Evolutionary conservation across 2,113 vertebrate species (phyloP).

Genomic region (Perccottus glenii): DNA sequence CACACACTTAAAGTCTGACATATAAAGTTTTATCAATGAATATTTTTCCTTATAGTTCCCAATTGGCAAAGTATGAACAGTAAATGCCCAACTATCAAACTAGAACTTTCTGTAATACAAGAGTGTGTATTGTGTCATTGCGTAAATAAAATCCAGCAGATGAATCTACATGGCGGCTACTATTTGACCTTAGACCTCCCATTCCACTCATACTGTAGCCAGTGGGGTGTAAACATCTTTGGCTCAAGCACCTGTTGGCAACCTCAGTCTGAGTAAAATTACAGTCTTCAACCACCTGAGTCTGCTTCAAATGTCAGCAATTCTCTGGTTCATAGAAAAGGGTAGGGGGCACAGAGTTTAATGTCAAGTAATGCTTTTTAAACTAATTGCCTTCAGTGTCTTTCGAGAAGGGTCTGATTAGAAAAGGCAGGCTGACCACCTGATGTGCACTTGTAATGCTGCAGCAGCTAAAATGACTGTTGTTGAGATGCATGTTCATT

Average conservation of each 20-base stretch:
- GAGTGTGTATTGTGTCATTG: slow-evolving; percentile 39
- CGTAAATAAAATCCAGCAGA: slow-evolving; percentile 22
- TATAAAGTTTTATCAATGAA: too few species aligned
- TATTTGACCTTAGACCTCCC: slow-evolving; percentile 45
- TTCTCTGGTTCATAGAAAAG: slow-evolving; percentile 65
- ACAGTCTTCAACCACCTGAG: slow-evolving; percentile 56
- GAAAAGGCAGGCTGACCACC: slow-evolving; percentile 51
- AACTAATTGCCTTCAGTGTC: slow-evolving; percentile 75
- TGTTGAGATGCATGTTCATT: not conserved
- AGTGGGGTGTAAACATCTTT: slow-evolving; percentile 23
- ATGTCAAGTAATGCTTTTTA: slow-evolving; percentile 80
- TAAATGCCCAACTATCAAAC: not conserved
- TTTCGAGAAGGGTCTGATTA: slow-evolving; percentile 68
- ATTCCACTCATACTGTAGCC: slow-evolving; percentile 29
- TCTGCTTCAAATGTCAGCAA: slow-evolving; percentile 75
- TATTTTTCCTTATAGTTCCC: too few species aligned
- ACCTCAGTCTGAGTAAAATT: slow-evolving; percentile 63
- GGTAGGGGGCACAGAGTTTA: slow-evolving; percentile 61
- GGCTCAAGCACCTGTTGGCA: slow-evolving; percentile 27
- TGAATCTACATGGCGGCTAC: slow-evolving; percentile 17
- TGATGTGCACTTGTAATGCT: slow-evolving; percentile 44
- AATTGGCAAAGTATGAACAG: too few species aligned
- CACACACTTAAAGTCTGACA: too few species aligned
- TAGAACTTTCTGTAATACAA: not conserved
- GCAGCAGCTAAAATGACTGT: slow-evolving; percentile 19